Conservation (phyloP, 2,797 vertebrate genomes). For the Staurois parvus region DNA sequence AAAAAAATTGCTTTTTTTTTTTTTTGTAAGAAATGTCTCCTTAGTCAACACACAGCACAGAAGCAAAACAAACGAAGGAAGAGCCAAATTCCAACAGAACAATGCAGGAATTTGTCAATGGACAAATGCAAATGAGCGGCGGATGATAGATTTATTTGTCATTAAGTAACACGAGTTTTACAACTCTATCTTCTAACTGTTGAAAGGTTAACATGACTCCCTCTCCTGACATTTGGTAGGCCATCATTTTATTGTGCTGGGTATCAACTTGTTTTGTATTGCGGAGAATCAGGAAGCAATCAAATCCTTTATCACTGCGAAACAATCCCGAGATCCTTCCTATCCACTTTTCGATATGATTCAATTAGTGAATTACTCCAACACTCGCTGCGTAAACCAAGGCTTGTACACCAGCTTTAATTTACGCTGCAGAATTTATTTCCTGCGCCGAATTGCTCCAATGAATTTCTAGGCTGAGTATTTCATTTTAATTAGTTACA, state of each 20-base stretch:
- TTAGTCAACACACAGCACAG: conserved; percentile 4
- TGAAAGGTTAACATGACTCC: conserved; percentile 77
- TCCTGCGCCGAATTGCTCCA: conserved; percentile 29
- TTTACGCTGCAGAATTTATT: conserved; percentile 39
- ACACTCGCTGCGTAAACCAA: conserved; percentile 24
- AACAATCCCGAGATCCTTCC: conserved; percentile 59
- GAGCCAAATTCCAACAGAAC: not conserved
- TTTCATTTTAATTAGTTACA: conserved; percentile 30
- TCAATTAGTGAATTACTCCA: conserved; percentile 46
- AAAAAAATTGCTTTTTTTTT: conserved; percentile 14
- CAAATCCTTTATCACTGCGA: conserved; percentile 61
- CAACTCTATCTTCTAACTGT: conserved; percentile 73
- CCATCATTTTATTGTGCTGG: conserved; percentile 62
- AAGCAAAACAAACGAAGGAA: conserved; percentile 22
- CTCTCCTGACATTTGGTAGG: conserved; percentile 68
- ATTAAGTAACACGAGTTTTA: conserved; percentile 60
- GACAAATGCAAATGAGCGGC: conserved; percentile 53
- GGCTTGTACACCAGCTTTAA: not conserved
- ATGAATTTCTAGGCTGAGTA: conserved; percentile 40
- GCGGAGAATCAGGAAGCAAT: conserved; percentile 56
- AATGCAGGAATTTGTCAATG: conserved; percentile 36
- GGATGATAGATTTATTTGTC: conserved; percentile 63
- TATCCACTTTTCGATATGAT: conserved; percentile 49
- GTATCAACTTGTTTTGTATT: conserved; percentile 64
- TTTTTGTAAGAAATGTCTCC: conserved; percentile 35